Conservation (phyloP, 2,113 vertebrate species). For the Capreolus pygargus region DNA sequence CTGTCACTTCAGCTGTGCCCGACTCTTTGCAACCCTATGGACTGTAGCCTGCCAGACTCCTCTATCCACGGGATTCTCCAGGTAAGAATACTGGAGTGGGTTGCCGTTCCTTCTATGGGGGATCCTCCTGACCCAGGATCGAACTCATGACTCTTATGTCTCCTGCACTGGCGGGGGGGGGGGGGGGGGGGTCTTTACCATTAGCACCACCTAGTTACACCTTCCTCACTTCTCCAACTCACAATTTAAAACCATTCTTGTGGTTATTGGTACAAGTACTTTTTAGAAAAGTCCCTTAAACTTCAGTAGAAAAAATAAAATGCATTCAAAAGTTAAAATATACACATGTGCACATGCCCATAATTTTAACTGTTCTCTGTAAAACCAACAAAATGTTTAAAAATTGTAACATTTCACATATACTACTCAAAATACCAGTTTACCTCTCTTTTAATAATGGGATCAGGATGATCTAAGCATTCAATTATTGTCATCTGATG, state of each 20-base stretch:
- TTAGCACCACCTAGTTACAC: neutral
- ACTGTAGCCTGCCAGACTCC: neutral
- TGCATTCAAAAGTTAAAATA: slow-evolving; percentile 42
- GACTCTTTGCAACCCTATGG: neutral
- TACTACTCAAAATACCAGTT: slow-evolving; percentile 63
- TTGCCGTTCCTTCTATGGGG: neutral
- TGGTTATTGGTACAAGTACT: neutral
- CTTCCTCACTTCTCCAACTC: neutral
- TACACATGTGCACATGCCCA: neutral
- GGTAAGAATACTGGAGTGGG: neutral
- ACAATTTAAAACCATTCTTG: slow-evolving; percentile 12
- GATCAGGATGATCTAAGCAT: slow-evolving; percentile 94
- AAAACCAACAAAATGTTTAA: slow-evolving; percentile 15
- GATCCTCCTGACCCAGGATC: neutral
- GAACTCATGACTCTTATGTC: neutral
- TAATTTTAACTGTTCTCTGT: neutral
- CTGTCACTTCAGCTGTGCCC: neutral
- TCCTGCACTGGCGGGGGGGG: neutral
- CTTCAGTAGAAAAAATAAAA: slow-evolving; percentile 34
- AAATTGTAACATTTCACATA: slow-evolving; percentile 20
- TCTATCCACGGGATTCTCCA: neutral
- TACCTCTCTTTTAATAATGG: slow-evolving; percentile 97
- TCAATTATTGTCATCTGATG: slow-evolving; percentile 99
- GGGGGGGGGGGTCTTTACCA: neutral
- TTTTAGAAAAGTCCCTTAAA: slow-evolving; percentile 45